These are phyloP conservation scores for Mormyrops boulengeri DNA, from an alignment of 2,797 vertebrate genomes.

Conservation along the genomic window DNA sequence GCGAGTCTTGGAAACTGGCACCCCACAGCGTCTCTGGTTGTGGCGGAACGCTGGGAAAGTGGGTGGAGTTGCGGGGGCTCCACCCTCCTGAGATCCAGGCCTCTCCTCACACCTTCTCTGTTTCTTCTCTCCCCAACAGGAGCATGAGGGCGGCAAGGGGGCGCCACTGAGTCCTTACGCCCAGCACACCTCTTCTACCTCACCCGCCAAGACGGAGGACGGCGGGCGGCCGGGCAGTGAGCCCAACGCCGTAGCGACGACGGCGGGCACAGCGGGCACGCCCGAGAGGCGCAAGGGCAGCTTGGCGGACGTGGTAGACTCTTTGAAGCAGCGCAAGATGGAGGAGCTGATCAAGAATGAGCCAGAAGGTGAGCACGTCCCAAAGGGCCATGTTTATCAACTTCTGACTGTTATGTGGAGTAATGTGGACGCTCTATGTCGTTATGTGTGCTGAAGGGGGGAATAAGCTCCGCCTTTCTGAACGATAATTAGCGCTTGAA, in stretches of 20 bases:
- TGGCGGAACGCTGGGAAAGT: constrained; percentile 35
- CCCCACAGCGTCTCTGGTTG: constrained; percentile 54
- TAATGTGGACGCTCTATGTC: neutral
- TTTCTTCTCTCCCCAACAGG: constrained; percentile 52
- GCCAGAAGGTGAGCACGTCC: constrained; percentile 85
- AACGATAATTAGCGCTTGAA: neutral
- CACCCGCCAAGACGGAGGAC: constrained; percentile 90
- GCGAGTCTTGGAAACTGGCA: constrained; percentile 55
- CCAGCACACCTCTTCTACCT: constrained; percentile 95
- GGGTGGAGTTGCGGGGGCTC: constrained; percentile 25
- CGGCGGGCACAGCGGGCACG: constrained; percentile 77
- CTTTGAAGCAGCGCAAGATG: constrained; percentile 98
- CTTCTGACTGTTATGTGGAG: neutral
- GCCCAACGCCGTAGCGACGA: constrained; percentile 64
- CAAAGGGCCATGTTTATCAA: neutral
- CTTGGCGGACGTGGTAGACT: constrained; percentile 94
- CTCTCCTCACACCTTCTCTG: constrained; percentile 2
- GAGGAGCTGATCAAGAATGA: constrained; percentile 98
- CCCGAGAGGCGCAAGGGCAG: constrained; percentile 96
- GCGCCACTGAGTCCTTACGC: constrained; percentile 83
- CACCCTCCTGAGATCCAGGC: neutral
- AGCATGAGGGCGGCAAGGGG: constrained; percentile 88
- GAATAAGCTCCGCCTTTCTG: neutral
- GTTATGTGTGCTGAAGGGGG: neutral
- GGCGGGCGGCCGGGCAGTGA: constrained; percentile 79